phyloP scores from a whole-genome alignment of 1,140 invertebrate species.

The Drosophila baimaii region DNA sequence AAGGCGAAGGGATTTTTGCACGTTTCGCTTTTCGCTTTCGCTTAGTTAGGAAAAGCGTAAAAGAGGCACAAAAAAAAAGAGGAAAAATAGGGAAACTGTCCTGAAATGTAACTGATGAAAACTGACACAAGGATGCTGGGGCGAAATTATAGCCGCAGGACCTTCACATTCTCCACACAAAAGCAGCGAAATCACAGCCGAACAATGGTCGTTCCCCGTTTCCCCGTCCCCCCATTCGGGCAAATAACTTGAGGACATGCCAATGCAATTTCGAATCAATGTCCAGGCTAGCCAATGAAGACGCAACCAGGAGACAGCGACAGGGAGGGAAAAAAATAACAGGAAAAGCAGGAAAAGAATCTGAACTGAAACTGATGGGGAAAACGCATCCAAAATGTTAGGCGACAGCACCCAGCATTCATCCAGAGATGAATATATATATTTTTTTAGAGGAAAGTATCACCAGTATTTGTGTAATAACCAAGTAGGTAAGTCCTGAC shows the following conservation, averaged over 20 bases:
- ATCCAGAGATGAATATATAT: constrained; percentile 4
- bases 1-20: constrained; percentile 61
- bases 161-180: constrained; percentile 49
- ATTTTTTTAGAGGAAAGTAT: neutral
- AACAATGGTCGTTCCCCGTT: constrained; percentile 14
- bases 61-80: constrained; percentile 5
- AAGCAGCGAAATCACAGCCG: constrained; percentile 56
- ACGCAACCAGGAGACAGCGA: neutral
- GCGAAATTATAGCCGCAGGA: constrained; percentile 77
- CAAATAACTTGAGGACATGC: constrained; percentile 78
- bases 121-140: constrained; percentile 64
- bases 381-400: neutral
- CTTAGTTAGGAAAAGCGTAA: constrained; percentile 23
- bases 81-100: neutral
- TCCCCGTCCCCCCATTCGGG: constrained; percentile 1
- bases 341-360: neutral
- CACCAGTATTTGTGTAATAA: no score
- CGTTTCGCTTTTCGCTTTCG: constrained; percentile 50
- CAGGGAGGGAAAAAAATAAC: neutral
- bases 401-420: no score
- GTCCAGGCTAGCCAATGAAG: constrained; percentile 47
- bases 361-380: neutral
- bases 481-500: no score
- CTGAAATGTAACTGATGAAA: constrained; percentile 70
- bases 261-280: constrained; percentile 72